A percentile compares a stretch with the other conserved stretches of the same genome.
Conservation (phyloP, 2,113 vertebrate genomes). For the Callithrix jacchus region DNA sequence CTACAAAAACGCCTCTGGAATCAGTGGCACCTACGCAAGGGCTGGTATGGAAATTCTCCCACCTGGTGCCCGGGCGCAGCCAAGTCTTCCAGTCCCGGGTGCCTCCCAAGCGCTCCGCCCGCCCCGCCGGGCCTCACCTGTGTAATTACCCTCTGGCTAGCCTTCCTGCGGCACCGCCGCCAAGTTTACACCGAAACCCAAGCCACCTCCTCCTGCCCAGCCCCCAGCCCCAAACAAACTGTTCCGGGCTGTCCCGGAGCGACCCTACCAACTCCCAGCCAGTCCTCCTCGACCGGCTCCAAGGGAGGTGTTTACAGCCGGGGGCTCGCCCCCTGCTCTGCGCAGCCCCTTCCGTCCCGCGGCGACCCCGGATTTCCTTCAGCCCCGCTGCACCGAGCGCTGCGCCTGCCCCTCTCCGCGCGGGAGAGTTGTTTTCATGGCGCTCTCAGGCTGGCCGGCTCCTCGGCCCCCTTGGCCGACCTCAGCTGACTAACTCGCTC, state of each 20-base stretch:
- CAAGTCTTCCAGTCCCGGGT: background rate
- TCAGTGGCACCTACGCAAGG: background rate
- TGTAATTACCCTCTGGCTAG: slow-evolving; percentile 1
- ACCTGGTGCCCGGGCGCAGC: background rate
- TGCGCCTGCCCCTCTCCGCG: background rate
- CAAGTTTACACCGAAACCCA: slow-evolving; percentile 51
- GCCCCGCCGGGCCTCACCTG: slow-evolving; percentile 59
- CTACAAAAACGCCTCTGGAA: background rate
- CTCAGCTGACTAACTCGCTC: slow-evolving; percentile 56
- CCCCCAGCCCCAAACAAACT: slow-evolving; percentile 24
- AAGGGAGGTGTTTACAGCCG: background rate
- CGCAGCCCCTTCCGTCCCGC: slow-evolving; percentile 6
- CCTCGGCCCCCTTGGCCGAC: slow-evolving; percentile 30
- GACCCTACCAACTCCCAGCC: background rate
- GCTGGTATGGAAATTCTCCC: background rate
- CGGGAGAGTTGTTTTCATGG: slow-evolving; percentile 33
- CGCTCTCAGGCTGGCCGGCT: background rate
- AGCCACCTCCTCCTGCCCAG: background rate
- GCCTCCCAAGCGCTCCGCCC: background rate
- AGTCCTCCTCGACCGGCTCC: background rate
- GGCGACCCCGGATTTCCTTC: slow-evolving; percentile 40
- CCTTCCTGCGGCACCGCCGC: slow-evolving; percentile 24
- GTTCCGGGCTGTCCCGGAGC: background rate
- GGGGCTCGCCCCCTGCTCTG: background rate
- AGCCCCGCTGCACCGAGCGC: background rate